Base-by-base conservation (phyloP, 1,140 invertebrate species). In the Araneus ventricosus region DNA sequence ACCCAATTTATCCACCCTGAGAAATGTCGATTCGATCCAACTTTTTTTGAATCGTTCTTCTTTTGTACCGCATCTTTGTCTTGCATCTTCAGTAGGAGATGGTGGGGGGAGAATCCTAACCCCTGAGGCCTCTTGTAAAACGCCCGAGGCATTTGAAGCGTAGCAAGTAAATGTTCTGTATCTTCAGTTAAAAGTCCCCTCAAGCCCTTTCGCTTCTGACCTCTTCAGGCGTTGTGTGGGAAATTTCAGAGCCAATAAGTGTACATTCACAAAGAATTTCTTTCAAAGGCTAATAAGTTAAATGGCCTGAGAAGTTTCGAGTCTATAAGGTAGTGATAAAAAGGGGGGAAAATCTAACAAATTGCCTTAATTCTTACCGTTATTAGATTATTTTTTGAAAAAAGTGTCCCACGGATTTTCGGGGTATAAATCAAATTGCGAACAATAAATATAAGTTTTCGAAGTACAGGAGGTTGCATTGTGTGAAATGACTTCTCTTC, bases 181-280 rank as follows among this genome's bases (percentile, higher is more conserved):
- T 86, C 84, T 45, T 59, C 52, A 37, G 70, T 75, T 34, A 34
- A 67, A 67, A 80, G 75, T 39, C 37, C 87, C 59, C 87, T 84
- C 67, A 88, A 88, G 67, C 87, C 87, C 87, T 70, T 88, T 70
- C 87, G 39, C 22, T 45, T 67, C 39, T 88, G 87, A 88, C 87
- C 87, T 88, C 39, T 88, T 45, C 52, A 34, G 22, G 14, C 27
- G n/a, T 22, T 45, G 84, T 67, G 87, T 88, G 87, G 87, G 87
- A 88, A 88, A 87, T 87, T 52, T 87, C 85, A 87, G 57, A 87
- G 57, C 27, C 34, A 87, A 87, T 87, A 59, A 87, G 85, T 41
- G 85, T 27, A 37, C 22, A 87, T 87, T 39, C 82, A 84, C 41
- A 84, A 84, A 84, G 82, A 84, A 84, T 84, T 34, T 75, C 70